Evolutionary conservation across 2,797 vertebrate species (phyloP).

Genomic region (Labroides dimidiatus): DNA sequence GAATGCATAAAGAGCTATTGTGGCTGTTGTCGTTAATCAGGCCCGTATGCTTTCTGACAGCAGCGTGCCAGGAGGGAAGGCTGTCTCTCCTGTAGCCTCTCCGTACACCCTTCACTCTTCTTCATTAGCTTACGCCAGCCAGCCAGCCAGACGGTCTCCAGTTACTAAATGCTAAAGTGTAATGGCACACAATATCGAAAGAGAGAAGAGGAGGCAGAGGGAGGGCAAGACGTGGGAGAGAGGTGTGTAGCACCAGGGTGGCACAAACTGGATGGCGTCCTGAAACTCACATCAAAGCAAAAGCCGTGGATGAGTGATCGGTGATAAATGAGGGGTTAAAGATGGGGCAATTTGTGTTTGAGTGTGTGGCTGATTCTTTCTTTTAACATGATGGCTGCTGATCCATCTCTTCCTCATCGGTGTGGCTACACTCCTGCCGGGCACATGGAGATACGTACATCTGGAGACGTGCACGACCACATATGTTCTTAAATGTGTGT

Average conservation of each 20-base stretch:
- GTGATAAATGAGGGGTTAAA: conserved; percentile 56
- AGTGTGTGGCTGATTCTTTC: conserved; percentile 16
- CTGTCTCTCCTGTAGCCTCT: conserved; percentile 74
- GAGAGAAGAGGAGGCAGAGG: conserved; percentile 42
- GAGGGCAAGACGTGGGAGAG: conserved; percentile 49
- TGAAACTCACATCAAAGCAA: conserved; percentile 28
- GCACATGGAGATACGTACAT: conserved; percentile 45
- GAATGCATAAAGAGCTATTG: conserved; percentile 84
- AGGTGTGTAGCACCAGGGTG: conserved; percentile 67
- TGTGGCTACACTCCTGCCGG: conserved; percentile 18
- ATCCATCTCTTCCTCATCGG: conserved; percentile 41
- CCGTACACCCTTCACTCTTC: conserved; percentile 65
- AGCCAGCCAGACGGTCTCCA: conserved; percentile 78
- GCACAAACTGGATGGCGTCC: conserved; percentile 43
- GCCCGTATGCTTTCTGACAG: conserved; percentile 84
- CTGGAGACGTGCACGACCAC: conserved; percentile 23
- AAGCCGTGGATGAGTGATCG: conserved; percentile 37
- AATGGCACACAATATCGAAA: conserved; percentile 79
- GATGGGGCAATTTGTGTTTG: conserved; percentile 28
- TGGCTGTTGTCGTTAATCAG: conserved; percentile 86
- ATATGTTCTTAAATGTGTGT: conserved; percentile 12
- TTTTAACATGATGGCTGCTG: conserved; percentile 41
- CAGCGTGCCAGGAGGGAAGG: conserved; percentile 77
- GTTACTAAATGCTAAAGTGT: conserved; percentile 66
- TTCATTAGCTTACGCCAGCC: conserved; percentile 69